These are phyloP conservation scores for Tamias sibiricus DNA, from an alignment of 2,113 vertebrate genomes.

Conservation along the genomic window DNA sequence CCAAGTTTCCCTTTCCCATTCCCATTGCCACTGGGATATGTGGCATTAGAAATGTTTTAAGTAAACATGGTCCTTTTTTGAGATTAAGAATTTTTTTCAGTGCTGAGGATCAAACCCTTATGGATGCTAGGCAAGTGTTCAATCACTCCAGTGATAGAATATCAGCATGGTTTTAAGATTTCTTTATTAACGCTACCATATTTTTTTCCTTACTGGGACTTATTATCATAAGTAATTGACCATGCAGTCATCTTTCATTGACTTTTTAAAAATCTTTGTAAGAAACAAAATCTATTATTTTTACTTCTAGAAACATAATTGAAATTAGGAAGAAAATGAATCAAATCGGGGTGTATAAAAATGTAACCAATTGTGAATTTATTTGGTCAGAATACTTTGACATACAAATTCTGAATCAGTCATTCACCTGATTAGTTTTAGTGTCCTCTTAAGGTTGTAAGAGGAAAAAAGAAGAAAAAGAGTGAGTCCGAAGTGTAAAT, in stretches of 20 bases:
- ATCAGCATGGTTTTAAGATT: not conserved
- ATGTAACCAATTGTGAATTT: not conserved
- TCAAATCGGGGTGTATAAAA: not conserved
- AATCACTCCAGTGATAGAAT: not conserved
- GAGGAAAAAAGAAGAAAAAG: not conserved
- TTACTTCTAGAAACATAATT: not conserved
- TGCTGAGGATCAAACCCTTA: not conserved
- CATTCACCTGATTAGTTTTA: not conserved
- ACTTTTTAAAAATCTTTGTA: not conserved
- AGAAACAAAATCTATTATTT: not conserved
- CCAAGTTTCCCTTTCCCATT: not conserved
- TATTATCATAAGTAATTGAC: not conserved
- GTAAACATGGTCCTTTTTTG: not conserved
- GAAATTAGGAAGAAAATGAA: slow-evolving; percentile 7
- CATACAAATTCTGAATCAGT: not conserved
- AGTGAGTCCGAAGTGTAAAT: not conserved
- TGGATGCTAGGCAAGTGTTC: not conserved
- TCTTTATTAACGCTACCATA: not conserved
- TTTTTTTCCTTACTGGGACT: not conserved
- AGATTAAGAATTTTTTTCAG: not conserved
- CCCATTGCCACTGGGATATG: not conserved
- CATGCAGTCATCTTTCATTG: not conserved
- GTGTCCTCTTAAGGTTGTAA: not conserved
- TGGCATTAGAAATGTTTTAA: not conserved
- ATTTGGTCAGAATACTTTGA: not conserved